These are phyloP conservation scores for Apodemus speciosus DNA, from an alignment of 2,113 vertebrate species.

Conservation along the genomic window DNA sequence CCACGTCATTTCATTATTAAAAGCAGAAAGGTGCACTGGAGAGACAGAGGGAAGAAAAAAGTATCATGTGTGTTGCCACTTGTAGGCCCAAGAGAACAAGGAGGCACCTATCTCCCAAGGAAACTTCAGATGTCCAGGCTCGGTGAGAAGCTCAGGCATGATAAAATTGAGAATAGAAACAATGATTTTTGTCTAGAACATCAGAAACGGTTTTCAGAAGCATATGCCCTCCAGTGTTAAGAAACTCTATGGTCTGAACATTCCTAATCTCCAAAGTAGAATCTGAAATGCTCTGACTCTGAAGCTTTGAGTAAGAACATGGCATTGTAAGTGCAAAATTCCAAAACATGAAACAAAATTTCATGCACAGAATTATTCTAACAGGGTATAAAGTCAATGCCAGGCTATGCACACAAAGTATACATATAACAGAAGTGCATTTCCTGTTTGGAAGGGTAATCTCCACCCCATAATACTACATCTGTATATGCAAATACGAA, in stretches of 20 bases:
- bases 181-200: conserved; percentile 78
- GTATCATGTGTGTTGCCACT: conserved; percentile 87
- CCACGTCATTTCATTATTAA: conserved; percentile 88
- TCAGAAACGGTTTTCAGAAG: conserved; percentile 84
- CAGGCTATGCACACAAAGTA: not conserved
- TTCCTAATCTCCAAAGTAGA: not conserved
- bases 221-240: conserved; percentile 92
- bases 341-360: not conserved
- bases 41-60: conserved; percentile 86
- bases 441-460: not conserved
- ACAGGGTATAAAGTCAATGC: not conserved
- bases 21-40: conserved; percentile 85
- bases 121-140: conserved; percentile 90
- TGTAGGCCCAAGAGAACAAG: conserved; percentile 84
- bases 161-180: conserved; percentile 86
- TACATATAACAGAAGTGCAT: not conserved
- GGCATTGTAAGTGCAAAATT: not conserved
- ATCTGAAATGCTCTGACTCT: not conserved
- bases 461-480: not conserved
- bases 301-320: not conserved
- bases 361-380: not conserved
- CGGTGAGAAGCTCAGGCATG: conserved; percentile 91
- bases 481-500: not conserved
- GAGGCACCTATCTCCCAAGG: conserved; percentile 82
- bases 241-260: conserved; percentile 83